Conservation (phyloP, 2,888 invertebrate species). For the Synergus itoensis region DNA sequence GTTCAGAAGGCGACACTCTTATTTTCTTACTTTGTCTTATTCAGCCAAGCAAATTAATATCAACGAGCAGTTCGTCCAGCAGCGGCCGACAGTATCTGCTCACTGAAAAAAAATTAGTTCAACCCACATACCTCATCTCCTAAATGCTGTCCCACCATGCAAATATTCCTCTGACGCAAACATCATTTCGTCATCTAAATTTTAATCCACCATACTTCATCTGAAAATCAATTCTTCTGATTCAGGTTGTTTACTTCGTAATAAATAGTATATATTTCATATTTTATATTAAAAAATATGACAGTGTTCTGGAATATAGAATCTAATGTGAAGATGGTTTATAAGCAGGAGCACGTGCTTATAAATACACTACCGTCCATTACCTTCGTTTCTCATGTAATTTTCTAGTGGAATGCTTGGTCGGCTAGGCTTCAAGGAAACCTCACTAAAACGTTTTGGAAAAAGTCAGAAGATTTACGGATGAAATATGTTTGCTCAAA, state of each 20-base stretch:
- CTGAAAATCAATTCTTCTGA: not conserved
- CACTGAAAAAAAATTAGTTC: slow-evolving; percentile 45
- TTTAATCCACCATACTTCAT: not conserved
- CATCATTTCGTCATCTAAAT: not conserved
- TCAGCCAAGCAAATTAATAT: slow-evolving; percentile 66
- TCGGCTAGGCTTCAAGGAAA: not conserved
- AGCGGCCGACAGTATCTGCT: slow-evolving; percentile 53
- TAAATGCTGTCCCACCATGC: slow-evolving; percentile 29
- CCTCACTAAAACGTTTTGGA: not conserved
- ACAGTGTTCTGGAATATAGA: not conserved
- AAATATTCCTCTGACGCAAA: not conserved
- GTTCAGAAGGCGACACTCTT: slow-evolving; percentile 48
- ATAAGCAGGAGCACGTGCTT: slow-evolving; percentile 56
- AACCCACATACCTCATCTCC: slow-evolving; percentile 36
- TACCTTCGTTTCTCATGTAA: slow-evolving; percentile 49
- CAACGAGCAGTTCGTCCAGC: slow-evolving; percentile 49
- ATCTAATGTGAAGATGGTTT: slow-evolving; percentile 48
- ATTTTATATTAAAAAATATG: too few relatives aligned
- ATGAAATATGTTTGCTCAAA: not conserved
- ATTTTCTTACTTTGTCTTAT: slow-evolving; percentile 42
- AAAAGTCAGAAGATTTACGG: not conserved
- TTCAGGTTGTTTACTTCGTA: too few relatives aligned
- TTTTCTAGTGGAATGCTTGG: slow-evolving; percentile 44
- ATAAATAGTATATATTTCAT: too few relatives aligned
- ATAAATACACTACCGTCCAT: slow-evolving; percentile 43